phyloP scores from a whole-genome alignment of 2,113 vertebrate genomes.

The Bufo gargarizans region DNA sequence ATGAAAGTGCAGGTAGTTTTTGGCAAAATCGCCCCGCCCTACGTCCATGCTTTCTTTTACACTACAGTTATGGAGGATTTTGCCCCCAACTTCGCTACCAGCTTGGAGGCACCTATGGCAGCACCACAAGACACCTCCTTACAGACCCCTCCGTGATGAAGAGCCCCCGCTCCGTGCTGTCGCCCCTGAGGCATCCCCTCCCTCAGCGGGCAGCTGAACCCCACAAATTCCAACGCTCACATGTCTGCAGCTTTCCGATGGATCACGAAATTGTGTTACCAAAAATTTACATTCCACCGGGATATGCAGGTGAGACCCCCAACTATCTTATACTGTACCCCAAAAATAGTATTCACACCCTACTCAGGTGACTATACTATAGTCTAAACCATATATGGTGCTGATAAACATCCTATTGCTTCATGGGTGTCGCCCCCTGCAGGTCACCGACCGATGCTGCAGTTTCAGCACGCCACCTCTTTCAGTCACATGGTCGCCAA shows the following conservation, averaged over 20 bases:
- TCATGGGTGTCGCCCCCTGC: slow-evolving; percentile 1
- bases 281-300: neutral
- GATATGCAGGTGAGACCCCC: neutral
- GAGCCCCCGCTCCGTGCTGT: neutral
- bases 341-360: neutral
- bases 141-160: neutral
- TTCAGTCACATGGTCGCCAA: neutral
- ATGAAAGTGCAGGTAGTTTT: too few species aligned
- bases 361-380: too few species aligned
- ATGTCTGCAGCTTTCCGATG: neutral
- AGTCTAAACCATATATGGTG: too few species aligned
- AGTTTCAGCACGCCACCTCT: neutral
- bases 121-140: neutral
- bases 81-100: slow-evolving; percentile 68
- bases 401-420: neutral
- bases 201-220: neutral
- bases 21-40: too few species aligned
- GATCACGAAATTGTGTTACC: neutral
- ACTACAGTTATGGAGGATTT: slow-evolving; percentile 66
- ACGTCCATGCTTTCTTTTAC: neutral
- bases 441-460: neutral
- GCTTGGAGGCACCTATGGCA: slow-evolving; percentile 53
- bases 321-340: neutral
- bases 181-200: neutral
- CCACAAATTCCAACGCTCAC: neutral